Evolutionary conservation across 2,888 invertebrate species (phyloP).

Genomic region (Agrilus cyanescens): DNA sequence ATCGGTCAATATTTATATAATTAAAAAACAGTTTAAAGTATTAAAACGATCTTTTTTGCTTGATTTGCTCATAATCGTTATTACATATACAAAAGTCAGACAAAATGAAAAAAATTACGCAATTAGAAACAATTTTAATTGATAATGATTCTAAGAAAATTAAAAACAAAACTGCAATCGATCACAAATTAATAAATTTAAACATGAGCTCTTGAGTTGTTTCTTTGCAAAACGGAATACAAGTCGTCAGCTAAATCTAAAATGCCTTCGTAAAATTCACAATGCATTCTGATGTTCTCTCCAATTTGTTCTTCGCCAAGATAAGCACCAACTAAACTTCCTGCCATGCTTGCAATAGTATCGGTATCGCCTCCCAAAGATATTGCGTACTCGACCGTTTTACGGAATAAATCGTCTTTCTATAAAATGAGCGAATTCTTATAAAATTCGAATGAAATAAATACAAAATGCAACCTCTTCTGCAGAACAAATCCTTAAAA

Average conservation of each 20-base stretch:
- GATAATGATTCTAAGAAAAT: too few species aligned
- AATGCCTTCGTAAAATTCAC: constrained; percentile 46
- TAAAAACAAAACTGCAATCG: too few species aligned
- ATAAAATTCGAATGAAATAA: background rate
- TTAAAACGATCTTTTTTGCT: too few species aligned
- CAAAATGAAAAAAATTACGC: too few species aligned
- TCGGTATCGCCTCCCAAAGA: constrained; percentile 66
- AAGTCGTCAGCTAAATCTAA: constrained; percentile 42
- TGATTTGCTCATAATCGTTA: too few species aligned
- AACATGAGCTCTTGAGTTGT: too few species aligned
- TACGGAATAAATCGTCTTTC: constrained; percentile 46
- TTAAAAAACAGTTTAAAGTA: too few species aligned
- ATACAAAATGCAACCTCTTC: background rate
- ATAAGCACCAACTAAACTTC: constrained; percentile 56
- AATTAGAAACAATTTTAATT: too few species aligned
- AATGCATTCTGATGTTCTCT: constrained; percentile 41
- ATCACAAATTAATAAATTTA: too few species aligned
- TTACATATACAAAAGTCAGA: too few species aligned
- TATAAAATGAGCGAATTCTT: constrained; percentile 22
- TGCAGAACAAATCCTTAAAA: constrained; percentile 33
- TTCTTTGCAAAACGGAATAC: constrained; percentile 3
- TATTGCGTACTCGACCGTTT: constrained; percentile 57
- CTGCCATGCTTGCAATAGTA: constrained; percentile 66
- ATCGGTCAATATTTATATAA: too few species aligned
- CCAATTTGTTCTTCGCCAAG: constrained; percentile 47